phyloP scores from a whole-genome alignment of 2,113 vertebrate species.

The Tyto alba region DNA sequence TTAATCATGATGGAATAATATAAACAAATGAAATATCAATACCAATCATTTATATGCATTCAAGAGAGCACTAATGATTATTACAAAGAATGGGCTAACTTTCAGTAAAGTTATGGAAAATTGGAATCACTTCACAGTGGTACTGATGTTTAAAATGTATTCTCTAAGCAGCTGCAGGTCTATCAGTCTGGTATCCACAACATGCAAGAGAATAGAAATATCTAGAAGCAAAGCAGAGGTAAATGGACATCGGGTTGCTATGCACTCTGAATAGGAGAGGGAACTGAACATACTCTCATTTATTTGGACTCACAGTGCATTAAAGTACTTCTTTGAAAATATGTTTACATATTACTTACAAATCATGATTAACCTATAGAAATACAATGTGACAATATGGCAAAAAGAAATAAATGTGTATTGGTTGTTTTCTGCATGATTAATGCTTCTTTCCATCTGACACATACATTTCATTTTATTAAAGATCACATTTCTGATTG shows the following conservation, averaged over 20 bases:
- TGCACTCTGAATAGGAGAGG: not conserved
- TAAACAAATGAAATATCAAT: conserved; percentile 64
- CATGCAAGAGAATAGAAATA: conserved; percentile 43
- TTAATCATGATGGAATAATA: conserved; percentile 24
- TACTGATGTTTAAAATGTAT: conserved; percentile 47
- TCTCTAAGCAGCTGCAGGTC: conserved; percentile 7
- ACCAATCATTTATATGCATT: conserved; percentile 50
- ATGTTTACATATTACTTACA: conserved; percentile 9
- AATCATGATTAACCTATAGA: conserved; percentile 42
- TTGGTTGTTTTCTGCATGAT: conserved; percentile 40
- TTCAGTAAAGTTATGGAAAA: conserved; percentile 57
- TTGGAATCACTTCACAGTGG: not conserved
- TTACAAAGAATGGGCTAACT: conserved; percentile 45
- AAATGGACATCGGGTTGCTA: conserved; percentile 4
- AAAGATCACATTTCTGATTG: conserved; percentile 63
- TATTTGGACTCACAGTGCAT: not conserved
- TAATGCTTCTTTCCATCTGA: conserved; percentile 49
- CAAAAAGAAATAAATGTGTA: conserved; percentile 32
- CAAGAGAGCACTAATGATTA: conserved; percentile 45
- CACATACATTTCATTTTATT: conserved; percentile 58
- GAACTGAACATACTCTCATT: conserved; percentile 15
- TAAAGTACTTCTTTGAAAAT: conserved; percentile 16
- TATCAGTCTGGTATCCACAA: conserved; percentile 24
- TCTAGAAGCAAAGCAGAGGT: conserved; percentile 39
- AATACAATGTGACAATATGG: conserved; percentile 40